phyloP scores from a whole-genome alignment of 2,113 vertebrate genomes.

The Phrynosoma platyrhinos region DNA sequence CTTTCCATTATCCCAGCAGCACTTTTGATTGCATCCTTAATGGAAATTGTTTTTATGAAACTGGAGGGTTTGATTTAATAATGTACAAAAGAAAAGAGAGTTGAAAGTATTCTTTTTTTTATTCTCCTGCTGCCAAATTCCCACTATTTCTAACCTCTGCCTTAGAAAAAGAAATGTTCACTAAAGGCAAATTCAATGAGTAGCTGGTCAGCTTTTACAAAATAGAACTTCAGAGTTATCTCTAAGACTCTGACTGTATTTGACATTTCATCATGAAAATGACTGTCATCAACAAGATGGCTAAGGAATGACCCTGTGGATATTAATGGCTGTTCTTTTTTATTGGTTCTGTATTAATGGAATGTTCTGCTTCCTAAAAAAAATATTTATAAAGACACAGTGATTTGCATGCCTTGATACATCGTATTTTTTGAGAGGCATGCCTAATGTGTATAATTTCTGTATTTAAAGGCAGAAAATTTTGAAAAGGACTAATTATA shows the following conservation, averaged over 20 bases:
- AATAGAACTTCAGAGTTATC: conserved; percentile 20
- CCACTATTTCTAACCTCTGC: conserved; percentile 44
- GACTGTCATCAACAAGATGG: conserved; percentile 35
- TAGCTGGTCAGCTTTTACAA: conserved; percentile 33
- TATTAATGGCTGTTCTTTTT: conserved; percentile 44
- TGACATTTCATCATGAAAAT: conserved; percentile 48
- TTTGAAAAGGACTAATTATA: conserved; percentile 76
- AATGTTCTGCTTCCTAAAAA: conserved; percentile 66
- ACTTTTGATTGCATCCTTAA: neutral
- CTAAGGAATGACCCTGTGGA: conserved; percentile 43
- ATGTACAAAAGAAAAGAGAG: neutral
- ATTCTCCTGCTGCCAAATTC: conserved; percentile 25
- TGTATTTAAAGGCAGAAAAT: conserved; percentile 70
- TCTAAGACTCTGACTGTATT: conserved; percentile 20
- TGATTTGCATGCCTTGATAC: conserved; percentile 70
- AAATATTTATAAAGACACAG: conserved; percentile 74
- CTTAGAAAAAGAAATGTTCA: conserved; percentile 22
- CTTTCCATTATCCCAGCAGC: neutral
- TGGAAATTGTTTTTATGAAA: neutral
- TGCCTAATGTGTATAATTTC: conserved; percentile 72
- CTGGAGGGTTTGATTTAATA: neutral
- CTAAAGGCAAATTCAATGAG: conserved; percentile 46
- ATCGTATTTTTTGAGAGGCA: conserved; percentile 60
- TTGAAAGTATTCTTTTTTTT: neutral
- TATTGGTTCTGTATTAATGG: conserved; percentile 63